Percentiles rank a stretch among this genome's conserved stretches.
Evolutionary conservation across 2,797 vertebrate species (phyloP).

Genomic region (Astyanax mexicanus): DNA sequence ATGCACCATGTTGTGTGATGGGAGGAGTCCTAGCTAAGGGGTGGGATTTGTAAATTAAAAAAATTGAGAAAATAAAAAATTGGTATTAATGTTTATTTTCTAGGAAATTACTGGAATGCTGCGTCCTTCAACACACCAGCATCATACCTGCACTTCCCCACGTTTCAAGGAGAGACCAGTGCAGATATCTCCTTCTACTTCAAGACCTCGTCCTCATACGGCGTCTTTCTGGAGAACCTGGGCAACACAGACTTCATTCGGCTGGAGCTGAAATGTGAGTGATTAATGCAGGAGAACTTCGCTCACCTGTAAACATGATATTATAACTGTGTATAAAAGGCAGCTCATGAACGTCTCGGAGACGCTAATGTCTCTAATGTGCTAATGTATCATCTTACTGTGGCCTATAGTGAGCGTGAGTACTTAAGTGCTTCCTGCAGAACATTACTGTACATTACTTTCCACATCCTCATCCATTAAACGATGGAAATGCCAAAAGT

Average conservation of each 20-base stretch:
- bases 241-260: conserved; percentile 90
- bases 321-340: not conserved
- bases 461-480: too few species aligned
- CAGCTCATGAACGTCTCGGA: not conserved
- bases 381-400: not conserved
- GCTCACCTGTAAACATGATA: not conserved
- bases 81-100: conserved; percentile 2
- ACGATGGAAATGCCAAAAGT: too few species aligned
- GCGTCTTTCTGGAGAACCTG: conserved; percentile 92
- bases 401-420: not conserved
- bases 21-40: too few species aligned
- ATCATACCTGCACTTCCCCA: conserved; percentile 91
- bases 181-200: conserved; percentile 98
- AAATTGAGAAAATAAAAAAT: not conserved
- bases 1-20: too few species aligned
- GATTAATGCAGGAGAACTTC: not conserved
- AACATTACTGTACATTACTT: not conserved
- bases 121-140: conserved; percentile 91
- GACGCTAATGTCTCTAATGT: not conserved
- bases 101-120: conserved; percentile 93
- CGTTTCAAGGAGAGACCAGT: conserved; percentile 89
- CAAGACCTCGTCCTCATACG: conserved; percentile 90
- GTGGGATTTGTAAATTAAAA: too few species aligned
- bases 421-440: not conserved
- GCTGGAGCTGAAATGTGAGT: conserved; percentile 91